A percentile compares a stretch with the other conserved stretches of the same genome.
phyloP scores from a whole-genome alignment of 1,140 invertebrate genomes.

The Drosophila subpulchrella region DNA sequence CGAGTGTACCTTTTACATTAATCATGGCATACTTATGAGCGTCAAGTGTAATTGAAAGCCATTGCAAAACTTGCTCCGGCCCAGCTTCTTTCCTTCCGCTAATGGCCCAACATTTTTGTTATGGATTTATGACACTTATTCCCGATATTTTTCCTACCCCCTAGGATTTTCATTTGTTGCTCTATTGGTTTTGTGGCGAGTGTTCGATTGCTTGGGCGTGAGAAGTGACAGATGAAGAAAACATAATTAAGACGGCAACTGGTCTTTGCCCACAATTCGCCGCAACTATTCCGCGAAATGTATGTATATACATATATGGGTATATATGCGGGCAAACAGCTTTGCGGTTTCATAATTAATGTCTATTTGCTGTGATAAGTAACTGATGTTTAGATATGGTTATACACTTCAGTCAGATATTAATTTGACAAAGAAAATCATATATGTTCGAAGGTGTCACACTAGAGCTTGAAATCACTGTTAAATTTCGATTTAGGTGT shows the following conservation, averaged over 20 bases:
- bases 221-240: conserved; percentile 50
- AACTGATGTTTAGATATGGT: neutral
- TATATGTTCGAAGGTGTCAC: too few relatives aligned
- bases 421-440: neutral
- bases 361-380: conserved; percentile 3
- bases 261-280: neutral
- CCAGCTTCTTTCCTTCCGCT: conserved; percentile 21
- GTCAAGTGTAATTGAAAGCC: conserved; percentile 80
- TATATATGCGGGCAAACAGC: conserved; percentile 1
- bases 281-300: conserved; percentile 4
- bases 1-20: conserved; percentile 73
- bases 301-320: neutral
- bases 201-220: conserved; percentile 52
- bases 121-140: conserved; percentile 69
- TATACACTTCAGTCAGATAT: neutral
- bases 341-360: conserved; percentile 24
- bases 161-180: conserved; percentile 40
- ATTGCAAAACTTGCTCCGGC: conserved; percentile 72
- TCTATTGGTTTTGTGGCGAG: conserved; percentile 55
- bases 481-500: too few relatives aligned
- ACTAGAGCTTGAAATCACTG: too few relatives aligned
- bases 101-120: conserved; percentile 70
- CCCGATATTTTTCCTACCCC: conserved; percentile 2
- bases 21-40: conserved; percentile 81
- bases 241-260: conserved; percentile 40